Conservation (phyloP, 2,797 vertebrate genomes). For the Orestias chungarensis region DNA sequence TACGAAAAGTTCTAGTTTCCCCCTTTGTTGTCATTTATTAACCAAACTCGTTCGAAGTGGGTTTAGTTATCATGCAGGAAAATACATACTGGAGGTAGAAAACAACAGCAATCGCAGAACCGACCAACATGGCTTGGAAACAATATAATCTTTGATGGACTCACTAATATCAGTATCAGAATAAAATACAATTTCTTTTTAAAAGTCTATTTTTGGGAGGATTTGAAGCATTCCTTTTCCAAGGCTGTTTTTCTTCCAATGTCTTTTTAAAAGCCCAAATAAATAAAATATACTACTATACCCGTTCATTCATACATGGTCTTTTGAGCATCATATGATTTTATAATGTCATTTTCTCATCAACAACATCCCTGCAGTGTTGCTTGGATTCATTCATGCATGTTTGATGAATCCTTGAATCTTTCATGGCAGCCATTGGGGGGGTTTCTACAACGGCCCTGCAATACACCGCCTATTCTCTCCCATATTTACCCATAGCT, state of each 20-base stretch:
- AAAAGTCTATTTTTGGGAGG: neutral
- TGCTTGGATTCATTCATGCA: too few species aligned
- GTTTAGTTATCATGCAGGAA: neutral
- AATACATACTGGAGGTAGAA: neutral
- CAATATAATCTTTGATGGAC: neutral
- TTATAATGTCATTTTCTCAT: too few species aligned
- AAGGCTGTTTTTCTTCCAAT: neutral
- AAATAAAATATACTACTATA: neutral
- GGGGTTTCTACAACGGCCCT: too few species aligned
- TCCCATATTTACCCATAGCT: too few species aligned
- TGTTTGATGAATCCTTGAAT: too few species aligned
- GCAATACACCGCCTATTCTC: too few species aligned
- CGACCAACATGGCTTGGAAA: neutral
- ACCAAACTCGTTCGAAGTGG: neutral
- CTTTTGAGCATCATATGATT: too few species aligned
- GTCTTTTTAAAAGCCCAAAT: neutral
- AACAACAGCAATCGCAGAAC: neutral
- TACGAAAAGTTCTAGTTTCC: neutral
- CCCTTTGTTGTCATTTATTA: neutral
- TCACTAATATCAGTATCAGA: neutral
- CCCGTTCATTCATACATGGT: neutral
- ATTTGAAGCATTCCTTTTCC: neutral
- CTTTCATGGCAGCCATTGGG: too few species aligned
- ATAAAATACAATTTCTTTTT: neutral
- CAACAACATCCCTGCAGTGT: too few species aligned